phyloP scores from a whole-genome alignment of 2,888 invertebrate species.

The Sinelater perroti region DNA sequence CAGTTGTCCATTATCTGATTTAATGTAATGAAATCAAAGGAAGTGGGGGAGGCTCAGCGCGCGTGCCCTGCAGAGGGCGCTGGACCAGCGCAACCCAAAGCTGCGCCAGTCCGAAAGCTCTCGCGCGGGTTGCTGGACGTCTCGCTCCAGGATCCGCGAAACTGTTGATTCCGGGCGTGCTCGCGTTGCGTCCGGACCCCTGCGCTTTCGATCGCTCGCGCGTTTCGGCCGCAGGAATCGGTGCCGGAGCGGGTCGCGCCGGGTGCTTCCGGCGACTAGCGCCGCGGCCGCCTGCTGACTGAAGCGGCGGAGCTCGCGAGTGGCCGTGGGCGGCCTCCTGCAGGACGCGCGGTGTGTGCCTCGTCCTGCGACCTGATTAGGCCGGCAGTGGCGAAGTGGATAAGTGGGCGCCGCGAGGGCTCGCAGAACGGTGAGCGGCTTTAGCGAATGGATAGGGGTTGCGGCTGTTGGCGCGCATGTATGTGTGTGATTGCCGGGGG shows the following conservation, averaged over 20 bases:
- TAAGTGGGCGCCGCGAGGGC: conserved; percentile 35
- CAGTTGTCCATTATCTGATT: conserved; percentile 48
- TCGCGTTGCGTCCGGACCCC: conserved; percentile 26
- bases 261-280: no score
- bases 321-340: no score
- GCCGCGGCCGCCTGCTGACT: no score
- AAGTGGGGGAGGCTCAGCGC: conserved; percentile 39
- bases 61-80: conserved; percentile 42
- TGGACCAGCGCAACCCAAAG: conserved; percentile 41
- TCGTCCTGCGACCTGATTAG: conserved; percentile 33
- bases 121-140: conserved; percentile 35
- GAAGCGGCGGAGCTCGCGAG: no score
- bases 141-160: conserved; percentile 24
- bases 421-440: conserved; percentile 34
- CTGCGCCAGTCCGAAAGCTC: conserved; percentile 40
- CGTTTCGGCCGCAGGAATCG: conserved; percentile 12
- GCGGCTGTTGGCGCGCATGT: conserved; percentile 26
- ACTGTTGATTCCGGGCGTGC: conserved; percentile 42
- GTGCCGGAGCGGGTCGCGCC: conserved; percentile 20
- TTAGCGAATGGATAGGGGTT: conserved; percentile 32
- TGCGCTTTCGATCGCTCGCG: conserved; percentile 3
- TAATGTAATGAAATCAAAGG: conserved; percentile 48
- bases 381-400: conserved; percentile 35
- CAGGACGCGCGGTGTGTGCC: no score
- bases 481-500: conserved; percentile 17